A percentile compares a stretch with the other conserved stretches of the same genome.
Evolutionary conservation across 1,140 invertebrate species (phyloP).

Genomic region (Hermatobates lingyangjiaoensis): DNA sequence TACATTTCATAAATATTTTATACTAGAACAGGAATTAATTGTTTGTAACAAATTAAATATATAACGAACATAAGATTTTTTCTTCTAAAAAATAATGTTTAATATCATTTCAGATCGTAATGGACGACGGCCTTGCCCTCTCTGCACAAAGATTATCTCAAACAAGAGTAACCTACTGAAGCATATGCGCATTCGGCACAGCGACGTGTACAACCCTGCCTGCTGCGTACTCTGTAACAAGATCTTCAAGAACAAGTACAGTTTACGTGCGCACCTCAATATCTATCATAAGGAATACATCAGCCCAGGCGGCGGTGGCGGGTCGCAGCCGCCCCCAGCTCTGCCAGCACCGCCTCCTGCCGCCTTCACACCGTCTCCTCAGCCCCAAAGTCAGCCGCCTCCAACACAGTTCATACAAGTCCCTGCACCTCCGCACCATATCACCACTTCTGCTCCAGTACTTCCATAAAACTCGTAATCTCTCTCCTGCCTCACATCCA

Average conservation of each 20-base stretch:
- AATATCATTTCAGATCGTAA: too few relatives aligned
- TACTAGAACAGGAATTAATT: too few relatives aligned
- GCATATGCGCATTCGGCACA: conserved; percentile 26
- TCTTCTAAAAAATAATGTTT: too few relatives aligned
- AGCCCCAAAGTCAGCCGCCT: too few relatives aligned
- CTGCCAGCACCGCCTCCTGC: neutral
- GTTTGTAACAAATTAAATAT: too few relatives aligned
- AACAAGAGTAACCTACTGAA: conserved; percentile 26
- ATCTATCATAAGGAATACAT: conserved; percentile 22
- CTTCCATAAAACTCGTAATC: too few relatives aligned
- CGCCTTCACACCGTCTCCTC: neutral
- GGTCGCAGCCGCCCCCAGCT: neutral
- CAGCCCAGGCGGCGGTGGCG: neutral
- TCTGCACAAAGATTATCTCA: conserved; percentile 26
- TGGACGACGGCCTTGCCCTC: conserved; percentile 22
- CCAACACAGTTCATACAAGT: too few relatives aligned
- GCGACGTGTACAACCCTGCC: conserved; percentile 21
- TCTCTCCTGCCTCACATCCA: too few relatives aligned
- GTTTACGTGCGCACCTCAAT: conserved; percentile 33
- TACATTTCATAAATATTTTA: too few relatives aligned
- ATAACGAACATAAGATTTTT: too few relatives aligned
- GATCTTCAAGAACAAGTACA: conserved; percentile 49
- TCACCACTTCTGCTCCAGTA: too few relatives aligned
- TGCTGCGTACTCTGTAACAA: conserved; percentile 42
- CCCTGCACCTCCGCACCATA: too few relatives aligned